These are phyloP conservation scores for Yponomeuta sedellus DNA, from an alignment of 2,888 invertebrate genomes.

Conservation along the genomic window DNA sequence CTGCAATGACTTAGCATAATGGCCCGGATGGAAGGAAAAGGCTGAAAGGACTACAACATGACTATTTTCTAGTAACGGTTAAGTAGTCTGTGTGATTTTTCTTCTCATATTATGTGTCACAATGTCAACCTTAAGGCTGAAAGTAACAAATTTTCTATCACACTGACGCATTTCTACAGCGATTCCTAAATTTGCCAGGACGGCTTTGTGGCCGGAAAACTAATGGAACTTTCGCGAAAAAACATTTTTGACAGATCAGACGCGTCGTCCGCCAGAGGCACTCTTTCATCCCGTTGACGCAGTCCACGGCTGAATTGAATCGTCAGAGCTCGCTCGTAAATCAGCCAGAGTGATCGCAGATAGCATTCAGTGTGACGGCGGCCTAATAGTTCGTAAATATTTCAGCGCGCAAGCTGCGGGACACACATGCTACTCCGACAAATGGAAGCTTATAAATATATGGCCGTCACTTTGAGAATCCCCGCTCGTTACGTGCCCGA, in stretches of 20 bases:
- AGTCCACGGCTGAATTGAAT: background rate
- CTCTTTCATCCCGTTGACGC: conserved; percentile 1
- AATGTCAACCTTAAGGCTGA: too few species aligned
- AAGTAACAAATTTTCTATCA: too few species aligned
- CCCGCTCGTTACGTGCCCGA: conserved; percentile 62
- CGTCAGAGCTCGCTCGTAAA: conserved; percentile 3
- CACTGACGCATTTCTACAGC: too few species aligned
- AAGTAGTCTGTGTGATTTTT: too few species aligned
- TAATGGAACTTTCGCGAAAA: background rate
- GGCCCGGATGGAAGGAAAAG: too few species aligned
- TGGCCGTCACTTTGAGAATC: conserved; percentile 60
- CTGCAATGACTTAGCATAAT: background rate
- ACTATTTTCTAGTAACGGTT: too few species aligned
- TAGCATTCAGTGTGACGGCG: conserved; percentile 35
- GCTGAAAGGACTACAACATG: too few species aligned
- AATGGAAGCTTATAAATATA: conserved; percentile 65
- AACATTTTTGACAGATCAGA: background rate
- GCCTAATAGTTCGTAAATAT: conserved; percentile 73
- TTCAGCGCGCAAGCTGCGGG: conserved; percentile 54
- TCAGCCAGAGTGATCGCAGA: conserved; percentile 30
- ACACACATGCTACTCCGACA: conserved; percentile 62
- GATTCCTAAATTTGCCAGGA: background rate
- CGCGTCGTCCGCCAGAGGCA: background rate
- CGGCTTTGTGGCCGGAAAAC: background rate
- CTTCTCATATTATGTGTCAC: too few species aligned